These are phyloP conservation scores for Scaptomyza caliginosa DNA, from an alignment of 2,888 invertebrate genomes.

Conservation along the genomic window DNA sequence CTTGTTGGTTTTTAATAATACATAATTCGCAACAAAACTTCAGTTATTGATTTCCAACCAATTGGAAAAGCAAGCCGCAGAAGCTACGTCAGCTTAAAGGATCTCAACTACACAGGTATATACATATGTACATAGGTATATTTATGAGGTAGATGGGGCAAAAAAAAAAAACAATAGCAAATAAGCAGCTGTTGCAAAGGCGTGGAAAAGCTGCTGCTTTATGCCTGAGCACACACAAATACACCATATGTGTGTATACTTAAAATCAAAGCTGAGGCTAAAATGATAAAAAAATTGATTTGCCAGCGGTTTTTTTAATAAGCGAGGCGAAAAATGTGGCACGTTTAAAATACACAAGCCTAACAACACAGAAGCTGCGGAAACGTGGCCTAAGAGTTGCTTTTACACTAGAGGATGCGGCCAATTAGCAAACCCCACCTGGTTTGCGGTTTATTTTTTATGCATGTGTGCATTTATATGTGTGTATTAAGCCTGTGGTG, in stretches of 20 bases:
- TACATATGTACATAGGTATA: neutral
- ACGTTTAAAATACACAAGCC: slow-evolving; percentile 12
- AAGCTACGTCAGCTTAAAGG: neutral
- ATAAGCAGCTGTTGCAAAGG: slow-evolving; percentile 3
- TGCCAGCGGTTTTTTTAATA: slow-evolving; percentile 29
- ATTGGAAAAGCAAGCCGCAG: neutral
- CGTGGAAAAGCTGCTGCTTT: slow-evolving; percentile 13
- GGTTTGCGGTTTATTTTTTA: slow-evolving; percentile 51
- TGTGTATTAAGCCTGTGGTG: slow-evolving; percentile 19
- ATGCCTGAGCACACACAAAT: slow-evolving; percentile 9
- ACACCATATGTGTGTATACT: slow-evolving; percentile 6
- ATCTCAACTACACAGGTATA: neutral
- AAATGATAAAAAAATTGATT: slow-evolving; percentile 70
- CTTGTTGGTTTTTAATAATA: slow-evolving; percentile 11
- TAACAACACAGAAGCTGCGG: neutral
- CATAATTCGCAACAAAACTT: slow-evolving; percentile 16
- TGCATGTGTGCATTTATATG: slow-evolving; percentile 13
- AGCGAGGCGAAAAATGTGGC: slow-evolving; percentile 2
- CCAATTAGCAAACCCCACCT: slow-evolving; percentile 52
- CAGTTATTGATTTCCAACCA: slow-evolving; percentile 27
- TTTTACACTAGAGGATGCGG: slow-evolving; percentile 34
- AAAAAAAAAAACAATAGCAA: too few relatives aligned
- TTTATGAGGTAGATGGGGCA: neutral
- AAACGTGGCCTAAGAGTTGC: slow-evolving; percentile 14
- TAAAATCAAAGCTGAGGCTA: slow-evolving; percentile 53